These are phyloP conservation scores for Lagria hirta DNA, from an alignment of 2,888 invertebrate species.

Conservation along the genomic window DNA sequence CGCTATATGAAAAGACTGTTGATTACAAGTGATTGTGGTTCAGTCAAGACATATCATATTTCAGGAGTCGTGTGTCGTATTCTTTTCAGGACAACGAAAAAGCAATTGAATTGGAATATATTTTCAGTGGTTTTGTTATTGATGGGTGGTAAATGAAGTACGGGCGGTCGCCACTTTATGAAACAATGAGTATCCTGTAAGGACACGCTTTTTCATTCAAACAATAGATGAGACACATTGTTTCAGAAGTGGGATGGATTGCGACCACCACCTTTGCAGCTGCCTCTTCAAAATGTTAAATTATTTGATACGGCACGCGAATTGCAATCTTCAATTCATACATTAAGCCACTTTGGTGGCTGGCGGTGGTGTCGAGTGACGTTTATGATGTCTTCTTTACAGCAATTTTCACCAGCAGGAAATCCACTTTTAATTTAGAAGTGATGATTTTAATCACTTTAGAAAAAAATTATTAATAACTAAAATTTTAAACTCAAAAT, in stretches of 20 bases:
- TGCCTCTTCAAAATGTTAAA: constrained; percentile 31
- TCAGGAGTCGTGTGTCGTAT: no score
- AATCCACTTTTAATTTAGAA: no score
- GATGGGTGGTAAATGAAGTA: constrained; percentile 18
- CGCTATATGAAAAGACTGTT: no score
- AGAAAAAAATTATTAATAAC: no score
- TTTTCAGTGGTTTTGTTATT: no score
- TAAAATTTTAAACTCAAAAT: no score
- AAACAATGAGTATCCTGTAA: constrained; percentile 17
- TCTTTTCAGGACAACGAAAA: no score
- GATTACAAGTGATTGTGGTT: no score
- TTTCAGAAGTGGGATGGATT: constrained; percentile 30
- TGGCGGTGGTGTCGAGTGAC: constrained; percentile 8
- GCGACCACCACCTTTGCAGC: constrained; percentile 43
- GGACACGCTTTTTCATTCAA: constrained; percentile 16
- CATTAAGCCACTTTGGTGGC: constrained; percentile 13
- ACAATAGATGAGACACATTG: constrained; percentile 24
- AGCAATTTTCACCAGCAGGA: constrained; percentile 14
- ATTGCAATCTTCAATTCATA: constrained; percentile 36
- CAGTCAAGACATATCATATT: no score
- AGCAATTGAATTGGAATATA: no score
- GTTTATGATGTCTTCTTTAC: constrained; percentile 10
- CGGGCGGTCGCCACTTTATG: constrained; percentile 21
- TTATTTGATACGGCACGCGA: constrained; percentile 47
- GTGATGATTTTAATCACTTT: constrained; percentile 13